Evolutionary conservation across 1,140 invertebrate species (phyloP).

Genomic region (Leucophenga varia): DNA sequence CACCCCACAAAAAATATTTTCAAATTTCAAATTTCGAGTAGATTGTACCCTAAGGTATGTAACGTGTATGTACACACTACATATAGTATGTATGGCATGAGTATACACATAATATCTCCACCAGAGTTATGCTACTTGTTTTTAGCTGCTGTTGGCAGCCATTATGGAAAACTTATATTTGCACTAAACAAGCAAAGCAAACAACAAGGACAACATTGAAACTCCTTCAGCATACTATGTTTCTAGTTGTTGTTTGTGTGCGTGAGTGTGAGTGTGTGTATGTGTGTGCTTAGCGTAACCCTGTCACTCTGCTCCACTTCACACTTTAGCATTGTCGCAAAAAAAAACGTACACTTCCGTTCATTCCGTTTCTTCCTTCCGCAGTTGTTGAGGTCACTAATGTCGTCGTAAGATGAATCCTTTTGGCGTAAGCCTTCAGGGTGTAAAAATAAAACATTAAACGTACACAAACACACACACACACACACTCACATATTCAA

Average conservation of each 20-base stretch:
- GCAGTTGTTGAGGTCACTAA: slow-evolving; percentile 52
- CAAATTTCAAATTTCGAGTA: slow-evolving; percentile 28
- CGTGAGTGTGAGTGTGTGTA: no score
- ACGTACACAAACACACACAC: slow-evolving; percentile 11
- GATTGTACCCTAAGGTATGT: slow-evolving; percentile 50
- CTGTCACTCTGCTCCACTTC: no score
- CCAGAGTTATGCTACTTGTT: no score
- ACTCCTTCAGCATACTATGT: no score
- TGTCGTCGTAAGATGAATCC: slow-evolving; percentile 56
- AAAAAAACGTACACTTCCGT: no score
- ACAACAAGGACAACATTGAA: slow-evolving; percentile 43
- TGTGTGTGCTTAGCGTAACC: no score
- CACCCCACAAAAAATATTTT: slow-evolving; percentile 24
- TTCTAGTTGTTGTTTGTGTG: no score
- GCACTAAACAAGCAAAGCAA: slow-evolving; percentile 31
- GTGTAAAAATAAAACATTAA: slow-evolving; percentile 53
- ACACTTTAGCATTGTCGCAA: no score
- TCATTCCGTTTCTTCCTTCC: not conserved
- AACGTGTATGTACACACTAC: no score
- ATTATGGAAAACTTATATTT: slow-evolving; percentile 52
- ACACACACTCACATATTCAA: not conserved
- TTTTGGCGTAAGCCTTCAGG: slow-evolving; percentile 52
- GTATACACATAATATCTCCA: no score
- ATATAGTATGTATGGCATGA: no score
- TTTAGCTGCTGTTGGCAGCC: slow-evolving; percentile 41